Base-by-base conservation (phyloP, 2,113 vertebrate species). In the Meleagris gallopavo region DNA sequence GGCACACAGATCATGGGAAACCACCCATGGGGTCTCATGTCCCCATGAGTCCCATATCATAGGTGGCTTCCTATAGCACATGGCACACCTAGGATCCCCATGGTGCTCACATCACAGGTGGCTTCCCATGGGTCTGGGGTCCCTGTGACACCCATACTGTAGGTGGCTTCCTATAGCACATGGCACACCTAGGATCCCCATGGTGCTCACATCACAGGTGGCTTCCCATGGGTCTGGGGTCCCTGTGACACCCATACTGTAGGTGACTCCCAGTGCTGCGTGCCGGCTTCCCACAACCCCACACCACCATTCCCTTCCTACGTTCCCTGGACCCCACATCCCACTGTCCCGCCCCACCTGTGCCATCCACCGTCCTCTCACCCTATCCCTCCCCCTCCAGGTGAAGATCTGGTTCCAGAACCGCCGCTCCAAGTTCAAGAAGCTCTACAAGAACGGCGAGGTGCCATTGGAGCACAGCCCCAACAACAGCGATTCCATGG, bases 401-500 rank as follows among this genome's bases (percentile, higher is more conserved):
- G 99, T 99, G 55, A 99, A 99, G 97, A 99, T 99, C 94, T 99
- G 99, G 99, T 99, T 99, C 97, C 99, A 99, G 98, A 99, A 99
- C 97, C 98, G 99, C 52, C 98, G 99, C 46, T 99, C 99, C 97
- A 99, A 99, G 96, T 99, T 99, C 98, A 99, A 99, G 98, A 99
- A 99, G 95, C 98, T 99, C 55, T 99, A 99, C 98, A 99, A 99
- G 97, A 99, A 99, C 22, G 99, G 99, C 43, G 99, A 99, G 93
- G 98, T 99, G 24, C 99, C 99, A 0, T 96, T 99, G 94, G 99
- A 99, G 70, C 99, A 99, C 97, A 99, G 99, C 45, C 99, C 99
- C 52, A 99, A 99, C 97, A 99, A 99, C 97, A 99, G 99, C 79
- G 99, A 99, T 96, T 99, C 99, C 95, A 99, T 99, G 99, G 99